Conservation (phyloP, 1,140 invertebrate genomes). For the Frieseomelitta varia region DNA sequence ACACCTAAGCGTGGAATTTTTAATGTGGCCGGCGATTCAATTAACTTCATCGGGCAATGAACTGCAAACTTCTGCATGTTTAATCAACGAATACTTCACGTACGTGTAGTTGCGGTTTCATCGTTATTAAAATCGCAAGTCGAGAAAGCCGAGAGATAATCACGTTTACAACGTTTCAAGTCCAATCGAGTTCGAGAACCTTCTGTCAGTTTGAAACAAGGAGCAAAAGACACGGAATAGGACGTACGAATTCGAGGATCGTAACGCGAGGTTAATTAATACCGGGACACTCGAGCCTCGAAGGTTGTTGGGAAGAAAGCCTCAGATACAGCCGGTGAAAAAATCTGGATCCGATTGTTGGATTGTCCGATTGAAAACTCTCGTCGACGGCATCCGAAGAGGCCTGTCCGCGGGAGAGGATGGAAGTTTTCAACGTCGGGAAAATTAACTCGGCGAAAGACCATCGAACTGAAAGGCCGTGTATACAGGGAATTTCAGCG, state of each 20-base stretch:
- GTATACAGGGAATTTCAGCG: constrained; percentile 1
- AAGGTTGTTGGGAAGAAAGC: neutral
- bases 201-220: neutral
- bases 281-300: neutral
- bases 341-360: neutral
- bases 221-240: neutral
- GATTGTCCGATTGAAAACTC: neutral
- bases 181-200: no score
- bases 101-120: no score
- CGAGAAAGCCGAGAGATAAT: no score
- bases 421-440: neutral
- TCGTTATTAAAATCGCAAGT: constrained; percentile 29
- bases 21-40: no score
- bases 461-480: neutral
- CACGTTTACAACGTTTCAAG: no score
- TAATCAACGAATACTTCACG: no score
- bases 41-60: no score
- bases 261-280: neutral
- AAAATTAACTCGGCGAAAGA: neutral
- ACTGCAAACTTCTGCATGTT: no score
- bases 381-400: neutral
- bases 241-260: neutral
- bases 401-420: neutral
- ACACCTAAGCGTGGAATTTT: no score
- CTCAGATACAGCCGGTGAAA: neutral